These are phyloP conservation scores for Cyclargus thomasi DNA, from an alignment of 1,140 invertebrate species.

Conservation along the genomic window DNA sequence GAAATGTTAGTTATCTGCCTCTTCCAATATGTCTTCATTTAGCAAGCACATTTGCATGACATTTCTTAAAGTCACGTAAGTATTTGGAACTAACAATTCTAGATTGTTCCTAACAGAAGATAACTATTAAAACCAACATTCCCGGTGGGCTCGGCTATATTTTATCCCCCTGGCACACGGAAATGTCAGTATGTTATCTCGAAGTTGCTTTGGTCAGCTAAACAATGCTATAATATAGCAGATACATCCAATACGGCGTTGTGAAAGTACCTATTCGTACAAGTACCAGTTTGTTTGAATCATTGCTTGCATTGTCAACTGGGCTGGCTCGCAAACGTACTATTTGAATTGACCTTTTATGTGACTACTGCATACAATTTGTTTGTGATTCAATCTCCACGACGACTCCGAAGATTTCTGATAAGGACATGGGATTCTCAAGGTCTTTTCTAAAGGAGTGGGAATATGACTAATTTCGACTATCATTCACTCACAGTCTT, in stretches of 20 bases:
- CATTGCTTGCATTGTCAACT: constrained; percentile 7
- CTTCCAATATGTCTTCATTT: no score
- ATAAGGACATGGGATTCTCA: not conserved
- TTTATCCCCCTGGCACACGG: not conserved
- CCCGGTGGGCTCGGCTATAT: not conserved
- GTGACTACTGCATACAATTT: not conserved
- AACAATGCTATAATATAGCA: not conserved
- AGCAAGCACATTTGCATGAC: no score
- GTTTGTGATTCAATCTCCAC: not conserved
- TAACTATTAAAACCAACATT: not conserved
- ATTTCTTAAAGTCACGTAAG: no score
- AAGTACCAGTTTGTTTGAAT: constrained; percentile 4
- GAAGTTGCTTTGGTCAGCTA: not conserved
- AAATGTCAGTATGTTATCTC: not conserved
- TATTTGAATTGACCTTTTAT: not conserved
- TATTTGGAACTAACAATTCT: not conserved
- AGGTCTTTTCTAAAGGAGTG: no score
- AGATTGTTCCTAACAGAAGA: not conserved
- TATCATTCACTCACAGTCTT: no score
- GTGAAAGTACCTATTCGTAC: constrained; percentile 3
- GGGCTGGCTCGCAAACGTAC: not conserved
- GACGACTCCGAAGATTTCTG: not conserved
- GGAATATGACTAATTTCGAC: no score
- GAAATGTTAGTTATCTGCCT: no score
- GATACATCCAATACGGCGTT: constrained; percentile 4